Conservation (phyloP, 2,888 invertebrate species). For the Brenthis daphne region DNA sequence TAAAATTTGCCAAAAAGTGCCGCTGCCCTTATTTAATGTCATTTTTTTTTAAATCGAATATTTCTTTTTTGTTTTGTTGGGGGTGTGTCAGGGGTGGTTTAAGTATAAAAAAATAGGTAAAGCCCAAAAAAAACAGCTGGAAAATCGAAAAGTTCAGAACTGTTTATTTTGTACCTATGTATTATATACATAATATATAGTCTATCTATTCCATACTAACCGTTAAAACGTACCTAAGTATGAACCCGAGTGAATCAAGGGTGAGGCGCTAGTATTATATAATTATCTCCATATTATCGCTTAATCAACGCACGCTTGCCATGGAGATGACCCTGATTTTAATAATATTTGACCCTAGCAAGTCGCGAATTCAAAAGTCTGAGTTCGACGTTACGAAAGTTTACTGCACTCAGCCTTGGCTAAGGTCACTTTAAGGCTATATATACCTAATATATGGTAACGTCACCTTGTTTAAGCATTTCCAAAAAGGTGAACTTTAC, state of each 20-base stretch:
- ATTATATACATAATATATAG: too few species aligned
- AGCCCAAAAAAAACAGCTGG: too few species aligned
- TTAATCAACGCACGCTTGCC: background rate
- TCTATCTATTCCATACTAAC: too few species aligned
- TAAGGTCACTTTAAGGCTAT: constrained; percentile 42
- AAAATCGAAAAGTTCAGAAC: too few species aligned
- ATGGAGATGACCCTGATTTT: constrained; percentile 22
- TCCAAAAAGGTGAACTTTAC: constrained; percentile 37
- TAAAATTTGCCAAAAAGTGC: too few species aligned
- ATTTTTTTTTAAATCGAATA: too few species aligned
- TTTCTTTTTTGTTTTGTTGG: too few species aligned
- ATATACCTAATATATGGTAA: constrained; percentile 34
- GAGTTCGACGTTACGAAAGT: constrained; percentile 44
- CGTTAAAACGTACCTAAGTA: background rate
- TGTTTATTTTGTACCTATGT: too few species aligned
- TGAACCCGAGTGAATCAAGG: background rate
- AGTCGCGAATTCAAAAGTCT: constrained; percentile 32
- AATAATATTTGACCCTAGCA: constrained; percentile 31
- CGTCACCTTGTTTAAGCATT: constrained; percentile 32
- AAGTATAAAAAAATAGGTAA: too few species aligned
- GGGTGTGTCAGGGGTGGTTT: too few species aligned
- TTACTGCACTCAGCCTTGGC: constrained; percentile 42
- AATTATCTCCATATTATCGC: background rate
- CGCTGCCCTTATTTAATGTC: too few species aligned
- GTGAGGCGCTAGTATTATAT: background rate